Evolutionary conservation across 2,113 vertebrate species (phyloP).

Genomic region (Vimba vimba): DNA sequence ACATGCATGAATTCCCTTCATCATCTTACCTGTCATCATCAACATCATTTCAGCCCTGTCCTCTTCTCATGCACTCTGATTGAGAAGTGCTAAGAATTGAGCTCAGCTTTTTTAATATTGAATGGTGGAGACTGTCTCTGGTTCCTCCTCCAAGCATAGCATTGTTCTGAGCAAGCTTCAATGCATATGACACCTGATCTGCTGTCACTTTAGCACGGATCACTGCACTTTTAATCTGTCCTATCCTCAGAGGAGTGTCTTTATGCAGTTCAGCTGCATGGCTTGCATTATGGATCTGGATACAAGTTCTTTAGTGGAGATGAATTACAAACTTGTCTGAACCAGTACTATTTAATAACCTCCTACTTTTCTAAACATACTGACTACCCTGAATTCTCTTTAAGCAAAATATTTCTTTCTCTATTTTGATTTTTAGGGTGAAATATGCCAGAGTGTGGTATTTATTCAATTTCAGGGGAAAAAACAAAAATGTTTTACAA

Average conservation of each 20-base stretch:
- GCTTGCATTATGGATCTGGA: neutral
- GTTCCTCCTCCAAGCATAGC: constrained; percentile 67
- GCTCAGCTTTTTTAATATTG: constrained; percentile 71
- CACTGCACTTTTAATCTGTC: constrained; percentile 63
- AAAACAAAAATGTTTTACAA: neutral
- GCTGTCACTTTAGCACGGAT: constrained; percentile 66
- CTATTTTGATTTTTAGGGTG: neutral
- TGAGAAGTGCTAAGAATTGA: constrained; percentile 34
- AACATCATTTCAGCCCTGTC: neutral
- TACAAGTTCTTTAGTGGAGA: neutral
- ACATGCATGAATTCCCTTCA: constrained; percentile 7
- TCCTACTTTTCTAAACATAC: no score
- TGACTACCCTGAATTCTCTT: no score
- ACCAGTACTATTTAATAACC: neutral
- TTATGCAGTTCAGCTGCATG: neutral
- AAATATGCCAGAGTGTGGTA: neutral
- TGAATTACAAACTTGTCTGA: neutral
- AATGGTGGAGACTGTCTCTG: constrained; percentile 65
- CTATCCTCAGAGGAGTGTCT: constrained; percentile 15
- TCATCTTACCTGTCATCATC: constrained; percentile 5
- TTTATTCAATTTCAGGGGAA: neutral
- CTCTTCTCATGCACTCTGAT: constrained; percentile 44
- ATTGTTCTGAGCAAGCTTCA: constrained; percentile 64
- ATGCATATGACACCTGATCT: constrained; percentile 69
- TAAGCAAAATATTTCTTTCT: neutral